Evolutionary conservation across 2,888 invertebrate species (phyloP).

Genomic region (Agrotis ipsilon): DNA sequence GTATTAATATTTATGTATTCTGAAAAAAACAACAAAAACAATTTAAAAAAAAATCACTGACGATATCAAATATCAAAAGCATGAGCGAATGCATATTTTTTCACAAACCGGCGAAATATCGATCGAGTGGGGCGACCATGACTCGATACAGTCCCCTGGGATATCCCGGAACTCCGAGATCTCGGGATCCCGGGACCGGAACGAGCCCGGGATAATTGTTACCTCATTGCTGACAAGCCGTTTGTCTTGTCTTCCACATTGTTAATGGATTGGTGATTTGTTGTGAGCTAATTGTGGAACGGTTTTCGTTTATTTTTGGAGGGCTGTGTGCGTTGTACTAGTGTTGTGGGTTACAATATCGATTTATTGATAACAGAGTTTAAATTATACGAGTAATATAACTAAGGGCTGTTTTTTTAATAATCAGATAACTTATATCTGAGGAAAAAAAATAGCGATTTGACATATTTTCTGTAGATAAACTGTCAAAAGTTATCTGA

Average conservation of each 20-base stretch:
- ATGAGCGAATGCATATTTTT: conserved; percentile 46
- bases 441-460: too few species aligned
- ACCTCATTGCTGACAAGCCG: conserved; percentile 79
- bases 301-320: conserved; percentile 61
- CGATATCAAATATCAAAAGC: conserved; percentile 27
- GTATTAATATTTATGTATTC: too few species aligned
- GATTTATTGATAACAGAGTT: not conserved
- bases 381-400: too few species aligned
- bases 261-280: conserved; percentile 86
- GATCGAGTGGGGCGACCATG: conserved; percentile 71
- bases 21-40: not conserved
- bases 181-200: conserved; percentile 56
- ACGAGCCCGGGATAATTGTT: conserved; percentile 79
- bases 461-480: too few species aligned
- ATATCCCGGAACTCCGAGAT: conserved; percentile 50
- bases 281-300: conserved; percentile 74
- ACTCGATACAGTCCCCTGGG: conserved; percentile 70
- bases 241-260: conserved; percentile 80
- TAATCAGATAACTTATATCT: too few species aligned
- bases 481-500: too few species aligned
- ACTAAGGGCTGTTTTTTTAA: too few species aligned
- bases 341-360: conserved; percentile 17
- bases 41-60: conserved; percentile 2
- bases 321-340: not conserved
- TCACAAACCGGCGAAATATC: conserved; percentile 58